These are phyloP conservation scores for Adelosebastes latens DNA, from an alignment of 2,797 vertebrate species.

Conservation along the genomic window DNA sequence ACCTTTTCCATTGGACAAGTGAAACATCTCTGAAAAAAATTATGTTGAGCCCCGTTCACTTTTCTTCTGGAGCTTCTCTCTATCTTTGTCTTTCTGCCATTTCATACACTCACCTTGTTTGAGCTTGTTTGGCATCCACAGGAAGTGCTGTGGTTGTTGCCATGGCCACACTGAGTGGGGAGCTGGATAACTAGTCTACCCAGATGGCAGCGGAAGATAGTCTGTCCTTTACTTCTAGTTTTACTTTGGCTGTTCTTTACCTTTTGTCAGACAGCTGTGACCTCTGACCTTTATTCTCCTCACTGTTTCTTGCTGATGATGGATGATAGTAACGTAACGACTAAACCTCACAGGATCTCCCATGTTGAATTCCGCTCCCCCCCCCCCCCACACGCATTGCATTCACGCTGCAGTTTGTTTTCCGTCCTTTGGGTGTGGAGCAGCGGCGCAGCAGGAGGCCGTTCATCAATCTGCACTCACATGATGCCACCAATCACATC, in stretches of 20 bases:
- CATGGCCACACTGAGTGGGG: slow-evolving; percentile 13
- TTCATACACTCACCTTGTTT: slow-evolving; percentile 14
- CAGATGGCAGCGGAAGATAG: not conserved
- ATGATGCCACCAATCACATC: not conserved
- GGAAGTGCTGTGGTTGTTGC: slow-evolving; percentile 28
- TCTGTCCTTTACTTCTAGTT: not conserved
- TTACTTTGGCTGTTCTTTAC: not conserved
- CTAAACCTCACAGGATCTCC: not conserved
- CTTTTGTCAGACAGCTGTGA: not conserved
- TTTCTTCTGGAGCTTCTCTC: not conserved
- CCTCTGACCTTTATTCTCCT: not conserved
- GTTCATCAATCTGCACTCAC: not conserved
- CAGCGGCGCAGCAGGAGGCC: not conserved
- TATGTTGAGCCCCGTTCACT: not conserved
- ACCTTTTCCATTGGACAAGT: not conserved
- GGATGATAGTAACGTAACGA: not conserved
- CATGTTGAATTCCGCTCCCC: not conserved
- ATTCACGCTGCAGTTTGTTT: not conserved
- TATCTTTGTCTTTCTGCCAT: not conserved
- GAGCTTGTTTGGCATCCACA: slow-evolving; percentile 7
- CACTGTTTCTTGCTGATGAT: not conserved
- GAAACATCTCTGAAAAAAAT: not conserved
- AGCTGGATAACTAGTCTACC: not conserved
- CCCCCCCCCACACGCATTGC: not conserved
- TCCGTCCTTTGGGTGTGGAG: not conserved